Base-by-base conservation (phyloP, 2,113 vertebrate species). In the Acrocephalus arundinaceus region DNA sequence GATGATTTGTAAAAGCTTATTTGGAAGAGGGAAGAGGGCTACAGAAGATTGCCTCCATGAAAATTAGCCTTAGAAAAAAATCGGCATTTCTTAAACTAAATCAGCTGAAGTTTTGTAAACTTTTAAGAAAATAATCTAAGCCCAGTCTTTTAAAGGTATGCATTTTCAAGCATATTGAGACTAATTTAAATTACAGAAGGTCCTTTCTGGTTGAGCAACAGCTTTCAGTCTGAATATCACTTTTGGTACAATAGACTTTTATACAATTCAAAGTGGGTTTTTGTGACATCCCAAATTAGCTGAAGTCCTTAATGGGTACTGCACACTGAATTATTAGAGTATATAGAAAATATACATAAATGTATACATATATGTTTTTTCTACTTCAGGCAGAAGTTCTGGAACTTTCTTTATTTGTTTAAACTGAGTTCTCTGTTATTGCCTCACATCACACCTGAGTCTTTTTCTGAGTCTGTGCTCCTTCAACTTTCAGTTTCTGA, bases 111-210 rank as follows among this genome's bases (percentile, higher is more conserved):
- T 63, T 79, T 73, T 55, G 30, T 83, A 15, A 35, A 39, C 7
- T 39, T 72, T 67, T 84, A 74, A 92, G 46, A 82, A 93, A 81
- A 90, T 31, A 66, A 57, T 24, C 45, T 27, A 70, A 82, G 57
- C 6, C 8, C 16, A 74, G 46, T 17, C 35, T 68, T 83, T 85
- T 59, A 13, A 51, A 66, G 33, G 33, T 31, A 43, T 55, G 22
- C 7, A 65, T 86, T 89, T 89, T 70, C 67, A 85, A 72, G 49
- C 39, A 45, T 62, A 85, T 73, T 88, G 58, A 81, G 33, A 75
- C 27, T 91, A 55, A 94, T 94, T 94, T 96, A 94, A 88, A 93
- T 91, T 78, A 88, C 31, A 93, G 71, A 91, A 81, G 7, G 23
- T 75, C 54, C 52, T 79, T 94, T 84, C 78, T 75, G 57, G 52